phyloP scores from a whole-genome alignment of 2,113 vertebrate genomes.

The Seriola quinqueradiata region DNA sequence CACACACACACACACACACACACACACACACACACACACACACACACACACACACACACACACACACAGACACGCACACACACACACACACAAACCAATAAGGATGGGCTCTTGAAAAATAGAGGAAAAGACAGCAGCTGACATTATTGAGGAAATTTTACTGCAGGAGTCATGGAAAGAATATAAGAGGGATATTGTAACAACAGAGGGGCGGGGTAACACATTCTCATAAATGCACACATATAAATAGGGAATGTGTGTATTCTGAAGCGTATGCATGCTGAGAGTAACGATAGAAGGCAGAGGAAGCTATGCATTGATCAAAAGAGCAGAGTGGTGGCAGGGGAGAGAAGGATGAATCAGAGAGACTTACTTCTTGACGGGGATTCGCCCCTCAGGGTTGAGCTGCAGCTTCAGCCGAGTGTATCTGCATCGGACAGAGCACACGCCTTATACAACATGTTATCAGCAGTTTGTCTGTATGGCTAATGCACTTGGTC shows the following conservation, averaged over 20 bases:
- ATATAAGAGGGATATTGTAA: background rate
- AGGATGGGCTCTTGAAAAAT: slow-evolving; percentile 4
- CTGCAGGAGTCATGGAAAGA: background rate
- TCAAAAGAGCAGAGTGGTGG: slow-evolving; percentile 46
- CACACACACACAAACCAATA: background rate
- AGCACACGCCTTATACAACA: slow-evolving; percentile 54
- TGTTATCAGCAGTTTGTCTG: slow-evolving; percentile 38
- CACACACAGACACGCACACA: background rate
- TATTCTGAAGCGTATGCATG: background rate
- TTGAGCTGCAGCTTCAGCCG: slow-evolving; percentile 95
- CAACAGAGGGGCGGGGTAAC: background rate
- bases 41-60: too few species aligned
- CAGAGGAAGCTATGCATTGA: slow-evolving; percentile 27
- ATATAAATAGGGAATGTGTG: background rate
- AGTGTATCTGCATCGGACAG: slow-evolving; percentile 88
- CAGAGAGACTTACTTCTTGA: slow-evolving; percentile 93
- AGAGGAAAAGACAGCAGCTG: background rate
- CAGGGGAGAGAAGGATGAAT: slow-evolving; percentile 46
- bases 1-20: background rate
- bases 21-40: too few species aligned
- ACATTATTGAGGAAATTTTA: background rate
- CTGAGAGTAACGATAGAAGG: slow-evolving; percentile 5
- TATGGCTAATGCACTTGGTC: background rate
- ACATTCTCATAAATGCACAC: slow-evolving; percentile 15
- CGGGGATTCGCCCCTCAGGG: slow-evolving; percentile 94